phyloP scores from a whole-genome alignment of 2,888 invertebrate species.

The Lepetodrilus schrolli region DNA sequence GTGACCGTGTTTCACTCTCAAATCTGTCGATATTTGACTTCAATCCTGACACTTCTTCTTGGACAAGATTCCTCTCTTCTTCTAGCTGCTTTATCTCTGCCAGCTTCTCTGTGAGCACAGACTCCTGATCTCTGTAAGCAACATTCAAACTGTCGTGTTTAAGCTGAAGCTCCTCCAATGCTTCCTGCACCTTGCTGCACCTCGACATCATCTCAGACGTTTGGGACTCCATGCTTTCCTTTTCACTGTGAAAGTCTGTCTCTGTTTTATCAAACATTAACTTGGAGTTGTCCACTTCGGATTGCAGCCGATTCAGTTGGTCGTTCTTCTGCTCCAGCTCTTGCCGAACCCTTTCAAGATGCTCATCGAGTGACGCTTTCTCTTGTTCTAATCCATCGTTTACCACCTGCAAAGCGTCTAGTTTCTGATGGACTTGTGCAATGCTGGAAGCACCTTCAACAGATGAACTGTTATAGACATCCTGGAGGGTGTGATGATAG shows the following conservation, averaged over 20 bases:
- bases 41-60: constrained; percentile 26
- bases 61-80: constrained; percentile 18
- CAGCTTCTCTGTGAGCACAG: neutral
- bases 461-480: constrained; percentile 25
- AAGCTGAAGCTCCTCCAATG: constrained; percentile 28
- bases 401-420: constrained; percentile 34
- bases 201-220: constrained; percentile 32
- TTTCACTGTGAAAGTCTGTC: constrained; percentile 9
- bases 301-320: neutral
- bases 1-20: constrained; percentile 13
- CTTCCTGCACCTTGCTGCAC: constrained; percentile 35
- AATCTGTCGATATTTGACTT: neutral
- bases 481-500: neutral
- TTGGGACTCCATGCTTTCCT: constrained; percentile 36
- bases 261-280: neutral
- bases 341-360: constrained; percentile 1
- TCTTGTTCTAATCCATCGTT: constrained; percentile 42
- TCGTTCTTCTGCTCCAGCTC: constrained; percentile 1
- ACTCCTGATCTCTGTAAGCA: constrained; percentile 5
- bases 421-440: constrained; percentile 29
- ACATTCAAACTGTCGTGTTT: neutral
- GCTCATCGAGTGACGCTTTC: constrained; percentile 36
- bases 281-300: constrained; percentile 13
- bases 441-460: constrained; percentile 22
- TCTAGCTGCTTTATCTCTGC: constrained; percentile 22